phyloP scores from a whole-genome alignment of 2,888 invertebrate genomes.

The Holacanthella duospinosa region DNA sequence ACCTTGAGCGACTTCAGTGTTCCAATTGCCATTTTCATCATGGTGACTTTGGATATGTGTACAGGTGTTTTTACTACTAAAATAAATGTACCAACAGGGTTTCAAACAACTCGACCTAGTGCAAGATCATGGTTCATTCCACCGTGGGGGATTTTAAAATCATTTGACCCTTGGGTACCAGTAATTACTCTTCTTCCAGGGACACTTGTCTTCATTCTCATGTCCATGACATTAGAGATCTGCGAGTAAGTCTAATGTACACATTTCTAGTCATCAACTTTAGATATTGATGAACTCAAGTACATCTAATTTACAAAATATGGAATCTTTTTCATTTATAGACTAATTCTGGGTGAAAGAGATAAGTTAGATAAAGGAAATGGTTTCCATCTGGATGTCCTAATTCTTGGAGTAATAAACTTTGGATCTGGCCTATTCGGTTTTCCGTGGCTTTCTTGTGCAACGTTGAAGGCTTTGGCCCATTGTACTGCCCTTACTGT shows the following conservation, averaged over 20 bases:
- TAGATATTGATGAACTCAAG: too few species aligned
- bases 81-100: constrained; percentile 71
- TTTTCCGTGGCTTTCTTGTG: constrained; percentile 92
- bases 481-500: constrained; percentile 88
- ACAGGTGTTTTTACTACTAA: constrained; percentile 63
- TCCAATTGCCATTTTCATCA: constrained; percentile 83
- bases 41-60: constrained; percentile 59
- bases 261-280: background rate
- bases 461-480: constrained; percentile 85
- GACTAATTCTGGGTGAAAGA: background rate
- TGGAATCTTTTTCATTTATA: background rate
- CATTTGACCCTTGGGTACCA: constrained; percentile 65
- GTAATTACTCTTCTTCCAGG: constrained; percentile 76
- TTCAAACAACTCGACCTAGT: constrained; percentile 61
- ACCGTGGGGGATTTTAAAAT: constrained; percentile 53
- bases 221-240: constrained; percentile 96
- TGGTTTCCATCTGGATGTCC: constrained; percentile 91
- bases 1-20: constrained; percentile 92
- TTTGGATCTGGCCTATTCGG: constrained; percentile 76
- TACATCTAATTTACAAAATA: background rate
- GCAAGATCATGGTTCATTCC: constrained; percentile 70
- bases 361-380: constrained; percentile 58
- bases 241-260: constrained; percentile 67
- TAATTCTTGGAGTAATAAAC: constrained; percentile 74
- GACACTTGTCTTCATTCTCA: constrained; percentile 81